Percentiles rank a stretch among this genome's conserved stretches.
Conservation (phyloP, 1,140 invertebrate genomes). For the Phenacoccus solenopsis region DNA sequence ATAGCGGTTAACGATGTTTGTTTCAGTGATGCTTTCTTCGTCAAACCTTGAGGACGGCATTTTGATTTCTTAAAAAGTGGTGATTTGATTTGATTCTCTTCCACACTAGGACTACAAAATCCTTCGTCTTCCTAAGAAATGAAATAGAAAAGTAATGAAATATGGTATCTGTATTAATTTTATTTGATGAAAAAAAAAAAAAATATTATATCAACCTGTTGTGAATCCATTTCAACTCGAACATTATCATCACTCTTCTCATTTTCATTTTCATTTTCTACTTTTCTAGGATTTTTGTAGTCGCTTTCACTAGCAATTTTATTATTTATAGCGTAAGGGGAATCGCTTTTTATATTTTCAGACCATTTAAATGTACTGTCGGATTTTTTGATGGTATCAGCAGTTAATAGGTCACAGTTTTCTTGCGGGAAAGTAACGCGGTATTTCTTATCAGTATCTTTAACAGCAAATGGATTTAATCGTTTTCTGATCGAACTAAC, state of each 20-base stretch:
- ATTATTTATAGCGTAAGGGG: background rate
- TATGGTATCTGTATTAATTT: no score
- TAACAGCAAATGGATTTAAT: background rate
- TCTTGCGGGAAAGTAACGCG: background rate
- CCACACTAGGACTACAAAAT: conserved; percentile 9
- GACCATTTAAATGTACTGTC: background rate
- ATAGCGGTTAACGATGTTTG: background rate
- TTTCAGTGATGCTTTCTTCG: background rate
- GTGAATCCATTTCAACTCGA: background rate
- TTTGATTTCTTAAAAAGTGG: background rate
- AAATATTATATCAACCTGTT: background rate
- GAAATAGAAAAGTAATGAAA: background rate
- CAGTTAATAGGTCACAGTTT: no score
- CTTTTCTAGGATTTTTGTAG: background rate
- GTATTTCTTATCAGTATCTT: background rate
- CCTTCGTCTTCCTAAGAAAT: conserved; percentile 8
- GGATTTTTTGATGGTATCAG: background rate
- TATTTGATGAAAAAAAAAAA: background rate
- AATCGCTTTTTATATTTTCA: background rate
- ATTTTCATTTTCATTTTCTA: background rate
- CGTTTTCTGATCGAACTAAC: background rate
- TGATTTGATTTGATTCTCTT: background rate
- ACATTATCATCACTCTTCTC: background rate
- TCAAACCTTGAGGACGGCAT: background rate
- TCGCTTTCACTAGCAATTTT: background rate